Conservation (phyloP, 2,113 vertebrate genomes). For the Larimichthys crocea region DNA sequence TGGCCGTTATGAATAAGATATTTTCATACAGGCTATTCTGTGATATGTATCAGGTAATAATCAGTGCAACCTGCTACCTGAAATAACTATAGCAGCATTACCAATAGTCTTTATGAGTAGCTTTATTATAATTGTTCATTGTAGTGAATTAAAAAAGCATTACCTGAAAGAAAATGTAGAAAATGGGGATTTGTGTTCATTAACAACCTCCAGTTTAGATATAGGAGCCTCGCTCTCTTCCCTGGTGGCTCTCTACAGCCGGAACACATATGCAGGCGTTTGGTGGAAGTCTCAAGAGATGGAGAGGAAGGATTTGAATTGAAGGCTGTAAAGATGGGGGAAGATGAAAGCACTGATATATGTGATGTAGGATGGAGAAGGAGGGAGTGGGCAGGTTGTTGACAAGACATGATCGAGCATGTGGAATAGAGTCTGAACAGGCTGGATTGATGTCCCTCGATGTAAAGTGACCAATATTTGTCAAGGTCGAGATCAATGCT, state of each 20-base stretch:
- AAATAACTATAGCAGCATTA: not conserved
- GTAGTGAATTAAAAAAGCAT: not conserved
- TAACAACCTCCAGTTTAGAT: not conserved
- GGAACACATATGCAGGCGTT: conserved; percentile 23
- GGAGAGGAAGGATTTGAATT: conserved; percentile 14
- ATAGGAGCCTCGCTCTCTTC: not conserved
- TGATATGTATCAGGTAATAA: conserved; percentile 7
- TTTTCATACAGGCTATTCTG: not conserved
- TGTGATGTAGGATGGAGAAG: conserved; percentile 18
- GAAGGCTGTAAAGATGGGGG: conserved; percentile 44
- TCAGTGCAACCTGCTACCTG: not conserved
- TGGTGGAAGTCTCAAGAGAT: conserved; percentile 47
- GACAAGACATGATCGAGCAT: conserved; percentile 30
- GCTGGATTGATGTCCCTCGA: conserved; percentile 17
- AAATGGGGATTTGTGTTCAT: not conserved
- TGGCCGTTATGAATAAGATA: conserved; percentile 3
- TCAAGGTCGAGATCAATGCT: conserved; percentile 53
- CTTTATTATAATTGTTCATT: not conserved
- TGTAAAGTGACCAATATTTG: conserved; percentile 25
- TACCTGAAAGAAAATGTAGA: not conserved
- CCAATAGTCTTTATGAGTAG: not conserved
- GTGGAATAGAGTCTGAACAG: conserved; percentile 12
- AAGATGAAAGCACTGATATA: conserved; percentile 49
- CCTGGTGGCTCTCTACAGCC: conserved; percentile 9
- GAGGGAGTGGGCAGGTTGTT: conserved; percentile 13